Conservation (phyloP, 2,113 vertebrate genomes). For the Tichodroma muraria region DNA sequence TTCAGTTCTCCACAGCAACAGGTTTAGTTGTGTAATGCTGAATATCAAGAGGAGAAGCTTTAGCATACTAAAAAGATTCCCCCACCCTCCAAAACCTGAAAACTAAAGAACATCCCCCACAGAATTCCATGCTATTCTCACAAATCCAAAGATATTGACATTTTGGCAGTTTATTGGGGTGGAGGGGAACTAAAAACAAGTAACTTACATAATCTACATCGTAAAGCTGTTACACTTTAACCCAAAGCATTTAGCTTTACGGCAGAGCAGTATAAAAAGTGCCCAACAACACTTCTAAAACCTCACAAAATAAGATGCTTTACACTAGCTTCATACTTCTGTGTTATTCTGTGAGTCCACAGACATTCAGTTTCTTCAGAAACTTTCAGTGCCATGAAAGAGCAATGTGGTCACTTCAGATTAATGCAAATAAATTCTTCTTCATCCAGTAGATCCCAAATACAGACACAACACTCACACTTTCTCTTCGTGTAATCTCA, state of each 20-base stretch:
- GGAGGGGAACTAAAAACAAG: background rate
- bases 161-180: background rate
- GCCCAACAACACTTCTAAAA: background rate
- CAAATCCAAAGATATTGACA: background rate
- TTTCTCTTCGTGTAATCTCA: accelerated
- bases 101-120: background rate
- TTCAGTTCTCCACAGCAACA: background rate
- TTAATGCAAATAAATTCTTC: background rate
- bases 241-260: background rate
- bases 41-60: background rate
- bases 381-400: background rate
- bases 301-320: background rate
- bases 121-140: background rate
- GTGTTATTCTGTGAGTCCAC: background rate
- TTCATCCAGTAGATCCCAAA: background rate
- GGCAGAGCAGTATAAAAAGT: background rate
- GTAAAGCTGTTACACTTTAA: background rate
- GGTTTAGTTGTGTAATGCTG: background rate
- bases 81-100: background rate
- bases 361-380: background rate
- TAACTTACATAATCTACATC: background rate
- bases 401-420: background rate
- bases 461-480: background rate
- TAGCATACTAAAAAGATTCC: background rate
- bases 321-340: background rate